Conservation (phyloP, 2,797 vertebrate species). For the Lates japonicus region DNA sequence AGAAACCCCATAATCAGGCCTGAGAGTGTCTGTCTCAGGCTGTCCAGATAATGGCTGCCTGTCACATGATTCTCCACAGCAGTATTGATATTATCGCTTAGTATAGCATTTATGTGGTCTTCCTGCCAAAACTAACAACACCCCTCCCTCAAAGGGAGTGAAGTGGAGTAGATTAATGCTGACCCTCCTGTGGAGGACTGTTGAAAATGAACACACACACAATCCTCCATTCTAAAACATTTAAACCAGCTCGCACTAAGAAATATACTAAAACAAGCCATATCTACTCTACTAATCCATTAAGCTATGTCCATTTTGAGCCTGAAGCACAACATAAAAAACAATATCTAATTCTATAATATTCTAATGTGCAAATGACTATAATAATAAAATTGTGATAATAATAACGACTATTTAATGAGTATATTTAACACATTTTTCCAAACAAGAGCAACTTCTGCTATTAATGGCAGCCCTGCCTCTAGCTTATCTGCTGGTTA, state of each 20-base stretch:
- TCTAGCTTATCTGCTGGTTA: constrained; percentile 27
- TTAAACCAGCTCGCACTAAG: constrained; percentile 2
- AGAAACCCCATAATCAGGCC: constrained; percentile 46
- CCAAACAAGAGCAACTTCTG: constrained; percentile 15
- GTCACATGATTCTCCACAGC: constrained; percentile 55
- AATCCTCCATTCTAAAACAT: constrained; percentile 18
- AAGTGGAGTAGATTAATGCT: constrained; percentile 56
- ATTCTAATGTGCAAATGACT: constrained; percentile 4
- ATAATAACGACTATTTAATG: neutral
- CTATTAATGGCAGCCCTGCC: constrained; percentile 5
- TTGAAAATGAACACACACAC: constrained; percentile 27
- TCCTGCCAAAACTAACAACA: constrained; percentile 58
- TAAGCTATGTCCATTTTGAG: neutral
- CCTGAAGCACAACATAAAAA: neutral
- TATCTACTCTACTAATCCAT: neutral
- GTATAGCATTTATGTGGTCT: constrained; percentile 52
- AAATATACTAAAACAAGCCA: constrained; percentile 9
- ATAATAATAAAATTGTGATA: constrained; percentile 10
- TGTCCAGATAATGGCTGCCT: constrained; percentile 68
- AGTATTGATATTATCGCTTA: constrained; percentile 53
- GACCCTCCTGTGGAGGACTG: constrained; percentile 30
- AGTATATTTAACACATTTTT: neutral
- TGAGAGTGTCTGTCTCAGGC: constrained; percentile 42
- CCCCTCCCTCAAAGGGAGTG: constrained; percentile 20
- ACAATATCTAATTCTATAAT: neutral